Evolutionary conservation across 2,113 vertebrate species (phyloP).

Genomic region (Ptychochromis oligacanthus): DNA sequence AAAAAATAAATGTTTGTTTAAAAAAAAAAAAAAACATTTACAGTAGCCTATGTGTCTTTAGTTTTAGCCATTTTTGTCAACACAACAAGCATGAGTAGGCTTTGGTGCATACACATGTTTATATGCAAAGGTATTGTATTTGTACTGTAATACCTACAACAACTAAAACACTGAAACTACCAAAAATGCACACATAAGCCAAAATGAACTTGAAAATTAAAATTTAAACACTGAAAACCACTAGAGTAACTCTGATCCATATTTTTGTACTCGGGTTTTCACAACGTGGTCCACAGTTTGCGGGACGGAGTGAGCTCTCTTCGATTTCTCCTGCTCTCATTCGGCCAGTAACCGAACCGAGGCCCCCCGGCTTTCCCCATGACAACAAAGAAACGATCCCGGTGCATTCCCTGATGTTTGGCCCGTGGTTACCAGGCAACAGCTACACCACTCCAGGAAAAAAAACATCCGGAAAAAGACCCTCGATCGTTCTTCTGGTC

Average conservation of each 20-base stretch:
- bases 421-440: constrained; percentile 69
- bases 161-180: too few relatives aligned
- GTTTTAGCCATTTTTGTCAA: background rate
- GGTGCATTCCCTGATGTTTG: constrained; percentile 51
- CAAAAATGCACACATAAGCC: background rate
- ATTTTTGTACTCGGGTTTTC: background rate
- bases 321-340: background rate
- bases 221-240: background rate
- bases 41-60: background rate
- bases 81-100: background rate
- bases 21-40: too few relatives aligned
- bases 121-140: background rate
- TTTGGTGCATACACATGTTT: background rate
- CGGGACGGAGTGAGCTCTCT: constrained; percentile 17
- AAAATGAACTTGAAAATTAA: background rate
- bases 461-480: constrained; percentile 56
- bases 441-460: constrained; percentile 56
- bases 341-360: constrained; percentile 34
- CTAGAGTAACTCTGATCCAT: background rate
- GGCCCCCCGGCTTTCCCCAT: constrained; percentile 60
- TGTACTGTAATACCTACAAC: background rate
- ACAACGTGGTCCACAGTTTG: background rate
- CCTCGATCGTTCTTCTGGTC: constrained; percentile 12
- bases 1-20: too few relatives aligned
- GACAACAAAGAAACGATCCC: constrained; percentile 63